Base-by-base conservation (phyloP, 37 sponge, comb jelly and placozoan genomes). In the Chondrosia reniformis region DNA sequence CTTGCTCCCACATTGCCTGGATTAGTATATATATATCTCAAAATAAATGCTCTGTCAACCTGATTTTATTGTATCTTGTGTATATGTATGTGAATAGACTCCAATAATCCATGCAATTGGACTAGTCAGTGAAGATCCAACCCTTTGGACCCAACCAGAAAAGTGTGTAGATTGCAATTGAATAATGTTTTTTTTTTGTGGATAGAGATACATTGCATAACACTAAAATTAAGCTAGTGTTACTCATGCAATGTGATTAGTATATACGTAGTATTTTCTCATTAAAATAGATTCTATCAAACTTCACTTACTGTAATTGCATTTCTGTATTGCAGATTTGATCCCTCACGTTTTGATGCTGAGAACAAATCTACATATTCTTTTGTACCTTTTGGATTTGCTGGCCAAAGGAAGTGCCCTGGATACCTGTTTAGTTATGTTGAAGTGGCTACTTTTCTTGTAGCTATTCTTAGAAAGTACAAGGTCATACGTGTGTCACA, bases 101-200 rank as follows among this genome's bases (percentile, higher is more conserved):
- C 91, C 97, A 30, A 90, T 96, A 28, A 81, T 96, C 38, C 80
- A 87, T 43, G 93, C 96, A 24, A 79, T 96, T 33, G 96, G 96
- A 17, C 93, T 96, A 32, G 81, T 74, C 41, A 72, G 84, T 1
- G 81, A 85, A 76, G 82, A 92, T 52, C 45, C 40, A 15, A 81
- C 78, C 10, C 7, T 76, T 32, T 96, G 91, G 85, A 55, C 86
- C 10, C 80, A 96, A 19, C 85, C 86, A 4, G 66, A 79, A 10
- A 73, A 32, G 89, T 12, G 69, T 25, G 89, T 84, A 28, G 37
- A 66, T 45, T 67, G n/a, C n/a, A 12, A 13, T n/a, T n/a, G n/a
- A n/a, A n/a, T n/a, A n/a, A n/a, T n/a, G n/a, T n/a, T n/a, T n/a
- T n/a, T n/a, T n/a, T n/a, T n/a, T n/a, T n/a, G n/a, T n/a, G n/a